Evolutionary conservation across 1,140 invertebrate species (phyloP), one percentile per base, ranked within the genome.

Genomic region (Brevipalpus yothersi): DNA sequence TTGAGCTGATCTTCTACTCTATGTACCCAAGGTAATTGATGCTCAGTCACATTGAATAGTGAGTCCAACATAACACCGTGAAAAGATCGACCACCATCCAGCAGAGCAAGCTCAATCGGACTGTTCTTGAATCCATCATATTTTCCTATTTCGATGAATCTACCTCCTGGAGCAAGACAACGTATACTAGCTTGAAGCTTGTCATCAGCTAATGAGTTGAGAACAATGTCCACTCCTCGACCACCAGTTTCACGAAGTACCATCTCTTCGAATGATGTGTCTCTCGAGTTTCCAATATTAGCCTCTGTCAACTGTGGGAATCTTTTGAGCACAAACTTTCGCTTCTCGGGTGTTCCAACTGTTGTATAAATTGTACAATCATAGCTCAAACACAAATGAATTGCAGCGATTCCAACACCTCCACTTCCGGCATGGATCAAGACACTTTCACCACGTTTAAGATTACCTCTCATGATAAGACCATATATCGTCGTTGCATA

Each of bases 81-180:
- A 79, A 97, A 92, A 8, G 31, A n/a, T 84, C 82, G 2, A 86
- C 86, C 68, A 3, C 96, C 95, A 68, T 91, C 93, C 64, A 95
- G 72, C 73, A 53, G 53, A 42, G 17, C 65, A 67, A 67, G 65
- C 75, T 73, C 75, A 58, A 95, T 68, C 4, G 79, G 71, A 11
- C 77, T 81, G 69, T 96, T 87, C 66, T 91, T 91, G 9, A 86
- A 87, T 39, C 96, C 72, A 75, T 97, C 91, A 63, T 83, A 88
- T 73, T 97, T 97, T 62, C 92, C 93, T n/a, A n/a, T n/a, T 75
- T 97, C 93, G 31, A 94, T 74, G 75, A 96, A 97, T 42, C 89
- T 78, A 41, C 90, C 92, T 67, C 89, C 84, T 47, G 80, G 74
- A 0, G 86, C 87, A 41, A 96, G 72, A 69, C 92, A 91, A 60